A percentile compares a stretch with the other conserved stretches of the same genome.
phyloP scores from a whole-genome alignment of 2,888 invertebrate genomes.

The Drosophila neonasuta region DNA sequence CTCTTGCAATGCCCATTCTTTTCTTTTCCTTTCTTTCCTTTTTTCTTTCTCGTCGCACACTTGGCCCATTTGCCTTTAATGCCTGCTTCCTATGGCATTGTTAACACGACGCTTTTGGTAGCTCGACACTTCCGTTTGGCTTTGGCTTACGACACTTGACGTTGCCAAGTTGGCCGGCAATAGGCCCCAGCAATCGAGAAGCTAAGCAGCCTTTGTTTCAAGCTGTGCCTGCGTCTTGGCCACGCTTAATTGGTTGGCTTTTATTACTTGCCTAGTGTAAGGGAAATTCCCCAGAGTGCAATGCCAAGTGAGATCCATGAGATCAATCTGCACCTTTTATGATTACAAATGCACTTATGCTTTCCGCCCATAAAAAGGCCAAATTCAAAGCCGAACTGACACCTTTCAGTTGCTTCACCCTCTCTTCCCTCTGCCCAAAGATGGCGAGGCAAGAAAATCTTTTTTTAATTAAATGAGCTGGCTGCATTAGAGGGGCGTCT shows the following conservation, averaged over 20 bases:
- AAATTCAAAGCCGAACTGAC: slow-evolving; percentile 5
- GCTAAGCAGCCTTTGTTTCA: slow-evolving; percentile 52
- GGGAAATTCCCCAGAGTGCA: background rate
- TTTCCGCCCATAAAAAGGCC: slow-evolving; percentile 11
- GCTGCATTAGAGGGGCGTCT: slow-evolving; percentile 51
- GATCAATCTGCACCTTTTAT: slow-evolving; percentile 20
- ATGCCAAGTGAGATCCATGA: slow-evolving; percentile 59
- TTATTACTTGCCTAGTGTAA: slow-evolving; percentile 65
- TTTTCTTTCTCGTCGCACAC: slow-evolving; percentile 9
- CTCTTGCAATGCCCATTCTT: slow-evolving; percentile 12
- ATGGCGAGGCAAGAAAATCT: slow-evolving; percentile 54
- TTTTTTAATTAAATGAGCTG: slow-evolving; percentile 77
- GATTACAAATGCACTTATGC: slow-evolving; percentile 7
- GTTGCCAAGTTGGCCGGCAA: slow-evolving; percentile 44
- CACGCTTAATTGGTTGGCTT: slow-evolving; percentile 78
- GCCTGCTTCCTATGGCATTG: slow-evolving; percentile 44
- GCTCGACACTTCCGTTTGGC: slow-evolving; percentile 67
- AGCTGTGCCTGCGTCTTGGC: slow-evolving; percentile 59
- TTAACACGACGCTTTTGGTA: slow-evolving; percentile 55
- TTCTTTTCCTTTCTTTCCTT: slow-evolving; percentile 8
- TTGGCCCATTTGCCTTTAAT: slow-evolving; percentile 35
- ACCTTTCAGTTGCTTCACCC: slow-evolving; percentile 4
- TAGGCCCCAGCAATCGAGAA: slow-evolving; percentile 21
- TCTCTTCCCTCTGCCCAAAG: background rate
- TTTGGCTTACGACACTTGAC: slow-evolving; percentile 75